Percentiles rank a stretch among this genome's conserved stretches.
Conservation (phyloP, 2,888 invertebrate genomes). For the Andrena dorsata region DNA sequence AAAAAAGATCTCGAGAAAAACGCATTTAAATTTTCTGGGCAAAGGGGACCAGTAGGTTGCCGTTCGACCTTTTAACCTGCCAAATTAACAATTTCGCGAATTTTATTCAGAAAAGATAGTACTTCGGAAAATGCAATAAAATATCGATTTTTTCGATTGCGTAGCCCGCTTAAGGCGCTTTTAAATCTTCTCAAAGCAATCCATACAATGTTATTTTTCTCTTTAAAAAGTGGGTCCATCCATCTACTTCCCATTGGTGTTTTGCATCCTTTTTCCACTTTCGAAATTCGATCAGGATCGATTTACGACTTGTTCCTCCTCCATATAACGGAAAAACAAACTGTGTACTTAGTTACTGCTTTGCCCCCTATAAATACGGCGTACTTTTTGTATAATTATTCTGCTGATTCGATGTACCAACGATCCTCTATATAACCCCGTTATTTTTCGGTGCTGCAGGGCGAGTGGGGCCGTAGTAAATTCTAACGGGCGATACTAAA, state of each 20-base stretch:
- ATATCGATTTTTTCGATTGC: too few species aligned
- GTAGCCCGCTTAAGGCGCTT: too few species aligned
- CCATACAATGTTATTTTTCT: too few species aligned
- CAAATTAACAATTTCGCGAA: too few species aligned
- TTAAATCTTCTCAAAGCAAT: too few species aligned
- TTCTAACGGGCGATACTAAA: slow-evolving; percentile 63
- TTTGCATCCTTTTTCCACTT: slow-evolving; percentile 7
- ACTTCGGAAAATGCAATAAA: too few species aligned
- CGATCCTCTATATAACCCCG: not conserved
- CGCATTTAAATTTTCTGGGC: too few species aligned
- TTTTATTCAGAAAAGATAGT: too few species aligned
- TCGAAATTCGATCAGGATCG: not conserved
- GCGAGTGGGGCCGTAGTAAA: slow-evolving; percentile 29
- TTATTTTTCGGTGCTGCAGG: not conserved
- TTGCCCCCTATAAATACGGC: not conserved
- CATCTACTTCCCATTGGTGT: not conserved
- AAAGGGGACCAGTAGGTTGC: too few species aligned
- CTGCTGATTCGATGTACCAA: not conserved
- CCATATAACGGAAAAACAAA: slow-evolving; percentile 37
- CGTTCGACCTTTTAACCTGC: too few species aligned
- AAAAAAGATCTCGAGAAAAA: too few species aligned
- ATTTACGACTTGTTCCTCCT: slow-evolving; percentile 14
- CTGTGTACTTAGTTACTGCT: slow-evolving; percentile 13
- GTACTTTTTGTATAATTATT: slow-evolving; percentile 43
- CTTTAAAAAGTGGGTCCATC: not conserved